Percentiles rank a stretch among this genome's conserved stretches.
Conservation (phyloP, 2,113 vertebrate species). For the Cavia porcellus region DNA sequence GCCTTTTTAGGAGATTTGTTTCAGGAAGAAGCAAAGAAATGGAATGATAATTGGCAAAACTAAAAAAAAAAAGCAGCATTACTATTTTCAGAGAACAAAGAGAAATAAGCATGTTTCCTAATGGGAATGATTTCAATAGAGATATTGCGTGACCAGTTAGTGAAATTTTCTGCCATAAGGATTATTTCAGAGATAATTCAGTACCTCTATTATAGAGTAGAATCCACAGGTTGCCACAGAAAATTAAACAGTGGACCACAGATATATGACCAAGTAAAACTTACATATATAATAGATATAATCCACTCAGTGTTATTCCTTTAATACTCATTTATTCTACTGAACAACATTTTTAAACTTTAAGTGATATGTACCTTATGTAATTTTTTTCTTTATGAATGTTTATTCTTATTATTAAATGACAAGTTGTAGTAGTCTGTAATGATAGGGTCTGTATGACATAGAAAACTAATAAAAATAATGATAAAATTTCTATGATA, state of each 20-base stretch:
- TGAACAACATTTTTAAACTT: background rate
- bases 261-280: background rate
- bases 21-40: background rate
- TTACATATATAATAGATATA: background rate
- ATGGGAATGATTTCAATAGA: background rate
- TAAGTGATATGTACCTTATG: background rate
- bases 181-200: background rate
- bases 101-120: background rate
- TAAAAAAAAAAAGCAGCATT: background rate
- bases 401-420: background rate
- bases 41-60: background rate
- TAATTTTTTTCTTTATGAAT: background rate
- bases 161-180: background rate
- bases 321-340: background rate
- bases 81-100: background rate
- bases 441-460: rapidly evolving
- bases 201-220: background rate
- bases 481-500: background rate
- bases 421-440: background rate
- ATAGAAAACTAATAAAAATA: background rate
- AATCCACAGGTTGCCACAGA: background rate
- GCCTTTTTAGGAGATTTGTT: background rate
- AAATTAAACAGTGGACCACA: background rate
- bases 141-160: background rate
- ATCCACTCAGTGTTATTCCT: background rate